A percentile compares a stretch with the other conserved stretches of the same genome.
Conservation (phyloP, 2,888 invertebrate genomes). For the Scaptomyza cyrtandrae region DNA sequence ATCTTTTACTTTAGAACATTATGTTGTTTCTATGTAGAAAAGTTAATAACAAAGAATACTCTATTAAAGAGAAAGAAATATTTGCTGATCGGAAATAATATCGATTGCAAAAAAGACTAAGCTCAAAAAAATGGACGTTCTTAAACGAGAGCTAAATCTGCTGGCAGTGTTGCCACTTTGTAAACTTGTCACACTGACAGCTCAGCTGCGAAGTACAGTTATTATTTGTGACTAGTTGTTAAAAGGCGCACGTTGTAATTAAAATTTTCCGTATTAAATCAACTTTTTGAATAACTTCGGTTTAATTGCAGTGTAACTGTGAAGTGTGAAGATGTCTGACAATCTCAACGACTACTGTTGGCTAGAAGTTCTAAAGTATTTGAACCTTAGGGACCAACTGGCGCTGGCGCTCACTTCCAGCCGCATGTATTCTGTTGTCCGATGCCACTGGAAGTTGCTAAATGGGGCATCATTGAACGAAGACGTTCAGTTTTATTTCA, state of each 20-base stretch:
- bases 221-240: neutral
- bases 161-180: neutral
- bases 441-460: conserved; percentile 44
- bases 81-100: no score
- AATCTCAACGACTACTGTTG: conserved; percentile 59
- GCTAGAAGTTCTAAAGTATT: conserved; percentile 41
- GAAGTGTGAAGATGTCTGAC: conserved; percentile 25
- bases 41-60: no score
- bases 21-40: no score
- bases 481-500: conserved; percentile 16
- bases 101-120: no score
- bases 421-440: conserved; percentile 30
- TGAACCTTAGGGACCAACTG: conserved; percentile 52
- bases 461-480: neutral
- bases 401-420: conserved; percentile 28
- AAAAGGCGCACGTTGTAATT: neutral
- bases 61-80: no score
- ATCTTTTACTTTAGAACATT: no score
- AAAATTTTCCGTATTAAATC: neutral
- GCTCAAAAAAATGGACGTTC: no score
- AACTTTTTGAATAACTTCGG: no score
- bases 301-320: neutral
- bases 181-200: neutral
- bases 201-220: neutral
- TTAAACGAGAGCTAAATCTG: neutral